Evolutionary conservation across 1,140 invertebrate species (phyloP).

Genomic region (Andrena cerasifolii): DNA sequence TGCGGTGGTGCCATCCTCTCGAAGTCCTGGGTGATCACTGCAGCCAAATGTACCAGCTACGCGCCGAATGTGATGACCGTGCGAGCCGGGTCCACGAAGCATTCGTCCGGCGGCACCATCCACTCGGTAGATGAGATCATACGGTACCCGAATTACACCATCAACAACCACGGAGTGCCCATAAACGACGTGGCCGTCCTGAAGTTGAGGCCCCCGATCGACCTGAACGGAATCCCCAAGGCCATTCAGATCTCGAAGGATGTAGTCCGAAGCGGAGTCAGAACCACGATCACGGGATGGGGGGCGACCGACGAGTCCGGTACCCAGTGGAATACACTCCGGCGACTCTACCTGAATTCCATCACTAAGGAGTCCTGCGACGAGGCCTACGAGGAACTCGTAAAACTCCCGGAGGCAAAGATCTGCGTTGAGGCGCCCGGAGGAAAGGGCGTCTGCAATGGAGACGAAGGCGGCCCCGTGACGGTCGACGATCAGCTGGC

Average conservation of each 20-base stretch:
- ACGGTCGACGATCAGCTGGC: slow-evolving; percentile 73
- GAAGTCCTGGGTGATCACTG: slow-evolving; percentile 84
- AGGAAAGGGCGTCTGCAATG: slow-evolving; percentile 88
- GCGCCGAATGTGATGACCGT: slow-evolving; percentile 29
- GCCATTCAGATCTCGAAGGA: slow-evolving; percentile 64
- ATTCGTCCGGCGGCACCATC: slow-evolving; percentile 49
- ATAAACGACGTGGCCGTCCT: slow-evolving; percentile 67
- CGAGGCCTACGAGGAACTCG: slow-evolving; percentile 67
- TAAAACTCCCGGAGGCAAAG: slow-evolving; percentile 85
- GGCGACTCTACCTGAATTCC: slow-evolving; percentile 76
- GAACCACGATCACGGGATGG: slow-evolving; percentile 74
- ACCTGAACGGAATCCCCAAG: slow-evolving; percentile 52
- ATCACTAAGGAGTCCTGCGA: slow-evolving; percentile 74
- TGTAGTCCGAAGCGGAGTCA: slow-evolving; percentile 55
- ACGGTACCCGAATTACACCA: slow-evolving; percentile 59
- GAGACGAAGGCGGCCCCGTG: slow-evolving; percentile 81
- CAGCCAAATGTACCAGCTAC: slow-evolving; percentile 84
- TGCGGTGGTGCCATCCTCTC: slow-evolving; percentile 85
- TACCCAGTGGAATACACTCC: slow-evolving; percentile 51
- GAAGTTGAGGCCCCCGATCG: slow-evolving; percentile 39
- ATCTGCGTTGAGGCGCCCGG: slow-evolving; percentile 87
- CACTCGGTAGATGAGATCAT: slow-evolving; percentile 50
- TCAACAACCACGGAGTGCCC: slow-evolving; percentile 56
- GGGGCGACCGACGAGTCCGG: slow-evolving; percentile 69
- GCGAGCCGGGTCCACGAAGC: slow-evolving; percentile 55